Evolutionary conservation across 2,113 vertebrate species (phyloP).

Genomic region (Ptyas mucosa): DNA sequence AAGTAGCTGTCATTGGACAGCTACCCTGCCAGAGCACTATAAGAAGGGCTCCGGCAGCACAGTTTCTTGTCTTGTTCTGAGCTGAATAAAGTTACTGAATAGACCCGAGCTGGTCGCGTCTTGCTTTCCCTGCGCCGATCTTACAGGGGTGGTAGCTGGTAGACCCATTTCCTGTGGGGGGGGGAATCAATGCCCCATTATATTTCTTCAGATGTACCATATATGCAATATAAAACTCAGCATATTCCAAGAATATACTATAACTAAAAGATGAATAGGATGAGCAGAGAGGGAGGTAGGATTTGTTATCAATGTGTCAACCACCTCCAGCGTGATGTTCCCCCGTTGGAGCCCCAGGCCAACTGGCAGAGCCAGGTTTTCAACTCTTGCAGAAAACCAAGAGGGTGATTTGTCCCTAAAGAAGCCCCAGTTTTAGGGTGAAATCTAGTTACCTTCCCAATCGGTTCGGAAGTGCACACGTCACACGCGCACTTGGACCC

Average conservation of each 20-base stretch:
- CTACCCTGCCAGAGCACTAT: no score
- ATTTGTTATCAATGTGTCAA: not conserved
- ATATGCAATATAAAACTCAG: not conserved
- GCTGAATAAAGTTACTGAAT: no score
- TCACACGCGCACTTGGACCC: no score
- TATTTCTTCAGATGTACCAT: not conserved
- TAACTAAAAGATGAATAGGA: not conserved
- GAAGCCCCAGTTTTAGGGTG: not conserved
- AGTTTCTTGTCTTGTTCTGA: no score
- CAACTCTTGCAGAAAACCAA: not conserved
- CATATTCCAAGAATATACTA: not conserved
- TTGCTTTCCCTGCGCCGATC: no score
- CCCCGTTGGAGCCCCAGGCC: not conserved
- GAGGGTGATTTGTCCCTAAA: not conserved
- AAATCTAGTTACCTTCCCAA: no score
- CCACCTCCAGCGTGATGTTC: not conserved
- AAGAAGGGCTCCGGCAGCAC: no score
- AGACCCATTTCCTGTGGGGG: not conserved
- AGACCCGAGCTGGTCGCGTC: no score
- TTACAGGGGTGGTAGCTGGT: no score
- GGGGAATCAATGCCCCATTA: not conserved
- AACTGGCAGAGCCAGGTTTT: not conserved
- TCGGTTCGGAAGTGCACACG: no score
- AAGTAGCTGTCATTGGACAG: no score
- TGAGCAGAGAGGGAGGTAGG: not conserved